Evolutionary conservation across 1,140 invertebrate species (phyloP), one percentile per base, ranked within the genome.

Genomic region (Formica exsecta): DNA sequence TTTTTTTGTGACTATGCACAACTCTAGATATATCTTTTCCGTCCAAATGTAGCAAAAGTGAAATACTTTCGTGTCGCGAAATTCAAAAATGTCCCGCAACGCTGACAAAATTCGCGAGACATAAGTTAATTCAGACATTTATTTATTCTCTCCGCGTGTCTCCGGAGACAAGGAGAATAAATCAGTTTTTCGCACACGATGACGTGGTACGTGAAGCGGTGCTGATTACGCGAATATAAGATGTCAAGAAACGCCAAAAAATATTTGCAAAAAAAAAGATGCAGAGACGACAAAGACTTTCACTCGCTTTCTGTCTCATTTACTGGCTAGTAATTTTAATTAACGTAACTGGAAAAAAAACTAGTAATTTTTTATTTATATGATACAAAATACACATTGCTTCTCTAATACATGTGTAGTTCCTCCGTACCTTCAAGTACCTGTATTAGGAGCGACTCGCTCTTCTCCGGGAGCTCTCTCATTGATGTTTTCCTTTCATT

Each of bases 401-500:
- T 25, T 62, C 16, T 19, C 5, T 11, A 44, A 44, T 44, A 51
- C 7, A 48, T 4, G 13, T 51, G 9, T 51, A 51, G 48, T 13
- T 19, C 22, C 6, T 7, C 8, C 29, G 38, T 38, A 64, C 25
- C 9, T 51, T 41, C 16, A 51, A 65, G 19, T 22, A 13, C 19
- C 19, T n/a, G 13, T 22, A n/a, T 36, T 36, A 66, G 51, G 36
- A 44, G 22, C 25, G 19, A 32, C 29, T 68, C 76, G 76, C 62
- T 48, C 54, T 70, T 22, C 59, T 8, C 25, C 48, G 48, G 48
- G 13, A 51, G 1, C 38, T n/a, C 22, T 13, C 22, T 41, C 79
- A 83, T 74, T 83, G 68, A 83, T 74, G 79, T 83, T 83, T 83
- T 74, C 79, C 41, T 83, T 83, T 74, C 79, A 74, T 83, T 83